A percentile compares a stretch with the other conserved stretches of the same genome.
Conservation (phyloP, 2,113 vertebrate species). For the Dunckerocampus dactyliophorus region DNA sequence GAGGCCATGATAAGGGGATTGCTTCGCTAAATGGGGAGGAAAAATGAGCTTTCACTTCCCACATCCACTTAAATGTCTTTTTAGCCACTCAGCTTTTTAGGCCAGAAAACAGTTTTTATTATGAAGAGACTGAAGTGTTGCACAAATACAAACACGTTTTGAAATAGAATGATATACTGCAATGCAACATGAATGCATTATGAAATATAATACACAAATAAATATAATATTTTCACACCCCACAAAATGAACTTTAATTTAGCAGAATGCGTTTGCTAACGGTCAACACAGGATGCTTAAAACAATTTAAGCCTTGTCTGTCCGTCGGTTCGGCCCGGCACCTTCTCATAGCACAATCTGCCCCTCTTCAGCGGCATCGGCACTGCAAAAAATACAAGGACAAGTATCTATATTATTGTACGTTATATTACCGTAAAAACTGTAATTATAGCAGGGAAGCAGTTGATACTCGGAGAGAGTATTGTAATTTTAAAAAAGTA, state of each 20-base stretch:
- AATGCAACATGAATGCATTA: not conserved
- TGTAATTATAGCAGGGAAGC: too few relatives aligned
- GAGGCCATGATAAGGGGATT: constrained; percentile 84
- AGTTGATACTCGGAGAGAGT: too few relatives aligned
- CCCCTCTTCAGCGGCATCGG: constrained; percentile 72
- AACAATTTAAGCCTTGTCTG: constrained; percentile 88
- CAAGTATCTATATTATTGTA: not conserved
- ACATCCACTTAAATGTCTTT: constrained; percentile 1
- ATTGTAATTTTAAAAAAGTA: too few relatives aligned
- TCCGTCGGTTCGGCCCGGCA: constrained; percentile 86
- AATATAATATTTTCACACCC: too few relatives aligned
- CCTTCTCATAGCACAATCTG: constrained; percentile 80
- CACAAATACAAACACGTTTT: not conserved
- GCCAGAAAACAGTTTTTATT: too few relatives aligned
- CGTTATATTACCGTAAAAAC: too few relatives aligned
- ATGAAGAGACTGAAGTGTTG: not conserved
- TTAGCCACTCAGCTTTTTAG: constrained; percentile 7
- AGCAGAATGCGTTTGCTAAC: not conserved
- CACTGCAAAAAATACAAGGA: constrained; percentile 41
- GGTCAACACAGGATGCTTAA: constrained; percentile 36
- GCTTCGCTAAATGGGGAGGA: constrained; percentile 64
- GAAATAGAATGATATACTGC: not conserved
- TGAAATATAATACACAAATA: too few relatives aligned
- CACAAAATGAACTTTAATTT: not conserved
- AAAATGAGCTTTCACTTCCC: constrained; percentile 7